Conservation (phyloP, 1,140 invertebrate species). For the Contarinia nasturtii region DNA sequence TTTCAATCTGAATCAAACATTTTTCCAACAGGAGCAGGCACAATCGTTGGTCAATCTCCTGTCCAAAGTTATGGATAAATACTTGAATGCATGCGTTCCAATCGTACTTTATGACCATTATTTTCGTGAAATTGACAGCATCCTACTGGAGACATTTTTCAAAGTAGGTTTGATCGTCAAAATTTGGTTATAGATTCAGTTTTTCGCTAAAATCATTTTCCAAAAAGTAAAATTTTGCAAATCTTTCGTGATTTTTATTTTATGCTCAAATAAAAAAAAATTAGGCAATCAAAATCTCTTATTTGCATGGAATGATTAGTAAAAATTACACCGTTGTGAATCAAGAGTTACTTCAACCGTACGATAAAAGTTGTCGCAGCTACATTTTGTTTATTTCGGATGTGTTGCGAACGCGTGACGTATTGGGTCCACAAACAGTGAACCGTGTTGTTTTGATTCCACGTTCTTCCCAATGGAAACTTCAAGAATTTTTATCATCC, state of each 20-base stretch:
- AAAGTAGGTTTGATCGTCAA: slow-evolving; percentile 11
- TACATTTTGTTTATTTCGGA: slow-evolving; percentile 44
- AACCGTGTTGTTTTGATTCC: slow-evolving; percentile 40
- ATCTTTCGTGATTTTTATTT: too few relatives aligned
- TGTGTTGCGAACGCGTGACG: slow-evolving; percentile 29
- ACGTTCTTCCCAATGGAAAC: slow-evolving; percentile 44
- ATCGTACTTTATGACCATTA: slow-evolving; percentile 38
- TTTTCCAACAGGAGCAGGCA: slow-evolving; percentile 23
- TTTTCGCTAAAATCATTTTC: too few relatives aligned
- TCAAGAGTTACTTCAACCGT: slow-evolving; percentile 18
- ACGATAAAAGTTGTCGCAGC: slow-evolving; percentile 30
- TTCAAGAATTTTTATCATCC: slow-evolving; percentile 40
- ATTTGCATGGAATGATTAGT: slow-evolving; percentile 35
- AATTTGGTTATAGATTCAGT: not conserved
- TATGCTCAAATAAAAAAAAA: too few relatives aligned
- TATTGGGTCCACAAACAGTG: slow-evolving; percentile 33
- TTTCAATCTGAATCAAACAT: slow-evolving; percentile 22
- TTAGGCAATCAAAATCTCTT: slow-evolving; percentile 30
- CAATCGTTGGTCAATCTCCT: slow-evolving; percentile 32
- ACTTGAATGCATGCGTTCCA: slow-evolving; percentile 34
- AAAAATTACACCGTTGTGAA: slow-evolving; percentile 19
- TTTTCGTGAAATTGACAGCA: slow-evolving; percentile 28
- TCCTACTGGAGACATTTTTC: slow-evolving; percentile 33
- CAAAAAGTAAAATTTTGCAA: not conserved
- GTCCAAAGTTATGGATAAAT: slow-evolving; percentile 31